phyloP scores from a whole-genome alignment of 2,113 vertebrate genomes.

The Vimba vimba region DNA sequence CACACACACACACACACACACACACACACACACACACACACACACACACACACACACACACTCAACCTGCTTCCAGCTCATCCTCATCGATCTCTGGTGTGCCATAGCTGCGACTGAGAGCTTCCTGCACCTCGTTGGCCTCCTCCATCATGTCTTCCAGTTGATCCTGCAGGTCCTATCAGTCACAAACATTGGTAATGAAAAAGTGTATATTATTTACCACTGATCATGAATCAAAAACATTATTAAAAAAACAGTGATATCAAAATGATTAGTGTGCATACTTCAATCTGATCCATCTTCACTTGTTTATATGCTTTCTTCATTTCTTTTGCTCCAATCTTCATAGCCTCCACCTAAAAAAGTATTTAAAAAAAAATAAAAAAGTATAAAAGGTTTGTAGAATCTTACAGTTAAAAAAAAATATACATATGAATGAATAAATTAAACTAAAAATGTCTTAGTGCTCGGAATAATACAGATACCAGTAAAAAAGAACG shows the following conservation, averaged over 20 bases:
- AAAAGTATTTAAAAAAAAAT: constrained; percentile 27
- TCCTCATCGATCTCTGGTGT: constrained; percentile 97
- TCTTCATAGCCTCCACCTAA: constrained; percentile 98
- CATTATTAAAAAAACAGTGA: not conserved
- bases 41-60: not conserved
- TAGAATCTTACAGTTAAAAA: not conserved
- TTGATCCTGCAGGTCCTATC: constrained; percentile 95
- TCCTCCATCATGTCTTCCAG: constrained; percentile 99
- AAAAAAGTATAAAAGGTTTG: constrained; percentile 13
- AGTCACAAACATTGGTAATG: constrained; percentile 19
- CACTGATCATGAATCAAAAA: not conserved
- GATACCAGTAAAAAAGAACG: not conserved
- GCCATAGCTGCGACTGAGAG: constrained; percentile 93
- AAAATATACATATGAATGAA: not conserved
- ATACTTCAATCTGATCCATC: constrained; percentile 97
- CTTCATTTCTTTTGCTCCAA: constrained; percentile 98
- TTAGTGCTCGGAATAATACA: not conserved
- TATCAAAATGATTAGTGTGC: constrained; percentile 32
- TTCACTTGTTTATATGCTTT: constrained; percentile 96
- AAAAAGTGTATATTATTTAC: not conserved
- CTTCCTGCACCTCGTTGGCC: constrained; percentile 92
- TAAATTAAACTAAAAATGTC: too few relatives aligned
- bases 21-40: not conserved
- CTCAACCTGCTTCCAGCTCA: constrained; percentile 90
- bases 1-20: not conserved